Evolutionary conservation across 2,797 vertebrate species (phyloP), one percentile per base, ranked within the genome.

Genomic region (Poeciliopsis infans): DNA sequence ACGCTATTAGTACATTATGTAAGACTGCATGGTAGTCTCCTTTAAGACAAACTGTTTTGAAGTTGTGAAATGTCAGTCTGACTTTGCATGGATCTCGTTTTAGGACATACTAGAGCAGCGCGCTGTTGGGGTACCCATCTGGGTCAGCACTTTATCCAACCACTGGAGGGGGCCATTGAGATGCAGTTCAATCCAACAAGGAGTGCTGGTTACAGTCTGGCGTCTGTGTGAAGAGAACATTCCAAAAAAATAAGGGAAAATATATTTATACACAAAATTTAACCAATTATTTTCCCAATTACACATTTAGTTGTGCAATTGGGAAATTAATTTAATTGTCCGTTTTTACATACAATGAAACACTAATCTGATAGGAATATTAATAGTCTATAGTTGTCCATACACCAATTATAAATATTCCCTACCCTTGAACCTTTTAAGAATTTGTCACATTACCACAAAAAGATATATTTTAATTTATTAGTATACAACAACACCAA

Each of bases 21-120:
- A 79, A 90, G 86, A 87, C 85, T 84, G 85, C 74, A 61, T 53
- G 79, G 81, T 81, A 83, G 74, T 82, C 75, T 87, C 75, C 76
- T 79, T 85, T 57, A 72, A 72, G 68, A 88, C 72, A 83, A 69
- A 80, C 80, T 77, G 83, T 76, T 87, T 72, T 31, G 81, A 84
- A 51, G 61, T 74, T 80, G 71, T 77, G 88, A 82, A 86, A 90
- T 80, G 84, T 89, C 86, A 77, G 83, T 85, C 80, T 87, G 88
- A 87, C 61, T 86, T 77, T 79, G 75, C 61, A 47, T 68, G 81
- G 72, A 82, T 83, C 77, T 88, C 81, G 0, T 75, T 85, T 97
- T 97, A 98, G 23, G 98, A 99, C 98, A 99, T 99, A 94, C 98
- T 99, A 85, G 98, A 99, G 89, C 98, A 99, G 88, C 98, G 98